Evolutionary conservation across 2,888 invertebrate genomes (phyloP), one percentile per base, ranked within the genome.

Genomic region (Capitulum mitella): DNA sequence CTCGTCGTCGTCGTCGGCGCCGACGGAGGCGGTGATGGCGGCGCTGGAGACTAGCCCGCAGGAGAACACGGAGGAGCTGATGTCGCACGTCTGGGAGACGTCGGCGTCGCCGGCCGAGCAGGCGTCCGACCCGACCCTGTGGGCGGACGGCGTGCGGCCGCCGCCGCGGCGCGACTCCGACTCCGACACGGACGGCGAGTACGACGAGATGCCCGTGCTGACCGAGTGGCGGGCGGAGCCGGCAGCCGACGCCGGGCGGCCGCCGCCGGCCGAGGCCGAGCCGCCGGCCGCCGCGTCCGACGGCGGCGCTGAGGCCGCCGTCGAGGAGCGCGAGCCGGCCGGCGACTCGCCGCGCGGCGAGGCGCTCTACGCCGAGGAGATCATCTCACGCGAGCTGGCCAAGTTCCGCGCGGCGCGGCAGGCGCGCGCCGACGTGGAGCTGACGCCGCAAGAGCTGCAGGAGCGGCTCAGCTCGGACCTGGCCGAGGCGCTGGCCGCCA

Each of bases 381-480:
- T 70, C 40, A 70, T 70, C 70, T 40, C 70, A 8, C 22, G 70
- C 3, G 70, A 70, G 40, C 40, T 70, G 70, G 70, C 70, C 22
- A 34, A 34, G 1, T 70, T 70, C 40, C 37, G 70, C 1, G 70
- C 70, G 1, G 70, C 37, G 8, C 70, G 70, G 10, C 70, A 40
- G 70, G 37, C 70, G 3, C 37, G 26, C 26, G 29, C 26, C 8
- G 70, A 70, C 40, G 22, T 26, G 1, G 16, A 12, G 19, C 16
- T 70, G 70, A 40, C 70, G 8, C 40, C 70, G 19, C 29, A 29
- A 14, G 70, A 70, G 40, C 70, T 70, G 40, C 70, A 70, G 70
- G 70, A 70, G 37, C 37, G 70, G 8, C 40, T 70, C 70, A 70
- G 70, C 70, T 70, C 70, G 6, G 70, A 70, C 8, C 70, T 70